A percentile compares a stretch with the other conserved stretches of the same genome.
Evolutionary conservation across 2,113 vertebrate genomes (phyloP).

Genomic region (Rhabdornis inornatus): DNA sequence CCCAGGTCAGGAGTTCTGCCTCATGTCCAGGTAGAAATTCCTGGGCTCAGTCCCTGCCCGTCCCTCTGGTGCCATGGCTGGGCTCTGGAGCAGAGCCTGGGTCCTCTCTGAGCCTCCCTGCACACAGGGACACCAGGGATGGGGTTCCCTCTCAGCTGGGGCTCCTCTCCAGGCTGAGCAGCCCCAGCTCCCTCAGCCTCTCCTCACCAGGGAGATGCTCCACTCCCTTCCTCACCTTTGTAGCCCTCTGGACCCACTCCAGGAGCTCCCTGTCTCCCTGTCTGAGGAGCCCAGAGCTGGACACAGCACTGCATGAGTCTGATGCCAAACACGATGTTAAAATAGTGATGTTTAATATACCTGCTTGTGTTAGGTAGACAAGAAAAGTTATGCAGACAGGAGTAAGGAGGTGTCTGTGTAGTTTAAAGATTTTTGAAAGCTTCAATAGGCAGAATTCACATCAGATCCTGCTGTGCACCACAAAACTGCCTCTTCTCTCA

Average conservation of each 20-base stretch:
- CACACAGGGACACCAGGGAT: not conserved
- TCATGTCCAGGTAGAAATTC: accelerated
- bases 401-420: not conserved
- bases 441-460: not conserved
- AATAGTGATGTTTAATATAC: not conserved
- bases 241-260: accelerated
- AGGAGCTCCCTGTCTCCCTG: not conserved
- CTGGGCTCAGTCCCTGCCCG: not conserved
- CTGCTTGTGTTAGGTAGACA: not conserved
- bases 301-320: not conserved
- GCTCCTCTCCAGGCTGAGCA: not conserved
- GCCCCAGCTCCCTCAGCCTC: too few relatives aligned
- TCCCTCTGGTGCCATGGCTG: not conserved
- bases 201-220: not conserved
- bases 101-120: not conserved
- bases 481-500: accelerated
- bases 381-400: not conserved
- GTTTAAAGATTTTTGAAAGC: not conserved
- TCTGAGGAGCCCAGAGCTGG: not conserved
- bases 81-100: not conserved
- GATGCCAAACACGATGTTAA: not conserved
- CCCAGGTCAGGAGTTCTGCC: not conserved
- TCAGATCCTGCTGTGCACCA: not conserved
- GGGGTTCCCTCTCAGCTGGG: not conserved
- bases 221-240: not conserved